Conservation (phyloP, 2,113 vertebrate genomes). For the Hylia prasina region DNA sequence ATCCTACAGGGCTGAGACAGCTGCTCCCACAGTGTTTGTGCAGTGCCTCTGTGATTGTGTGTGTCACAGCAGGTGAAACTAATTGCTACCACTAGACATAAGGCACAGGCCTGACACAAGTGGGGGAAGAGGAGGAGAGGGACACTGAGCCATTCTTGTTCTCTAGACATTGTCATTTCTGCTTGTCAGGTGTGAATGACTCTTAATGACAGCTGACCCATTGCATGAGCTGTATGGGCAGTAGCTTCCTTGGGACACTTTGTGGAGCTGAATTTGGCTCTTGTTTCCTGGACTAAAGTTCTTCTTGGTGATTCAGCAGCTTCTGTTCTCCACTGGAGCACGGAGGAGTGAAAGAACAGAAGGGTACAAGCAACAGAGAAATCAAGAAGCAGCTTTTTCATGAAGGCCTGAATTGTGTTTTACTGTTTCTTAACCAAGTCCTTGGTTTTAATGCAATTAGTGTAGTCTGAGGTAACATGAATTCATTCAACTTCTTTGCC, state of each 20-base stretch:
- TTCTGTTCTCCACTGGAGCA: neutral
- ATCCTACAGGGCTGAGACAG: neutral
- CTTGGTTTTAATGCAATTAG: neutral
- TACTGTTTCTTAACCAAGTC: neutral
- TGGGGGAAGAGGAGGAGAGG: neutral
- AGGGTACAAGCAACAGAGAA: neutral
- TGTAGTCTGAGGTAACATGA: neutral
- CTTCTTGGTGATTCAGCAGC: neutral
- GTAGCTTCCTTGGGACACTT: neutral
- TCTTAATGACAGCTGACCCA: neutral
- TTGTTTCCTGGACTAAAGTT: neutral
- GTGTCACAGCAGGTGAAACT: neutral
- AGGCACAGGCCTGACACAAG: neutral
- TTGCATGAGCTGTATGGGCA: neutral
- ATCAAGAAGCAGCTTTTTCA: neutral
- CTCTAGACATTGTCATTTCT: neutral
- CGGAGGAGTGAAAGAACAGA: neutral
- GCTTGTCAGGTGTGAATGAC: neutral
- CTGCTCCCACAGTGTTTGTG: neutral
- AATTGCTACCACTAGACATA: neutral
- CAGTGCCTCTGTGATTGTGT: neutral
- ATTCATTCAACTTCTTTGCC: neutral
- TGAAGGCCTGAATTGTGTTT: neutral
- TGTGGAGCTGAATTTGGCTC: neutral
- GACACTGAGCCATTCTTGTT: neutral